Percentiles rank a stretch among this genome's conserved stretches.
These are phyloP conservation scores for Petrocephalus schoutedeni DNA, from an alignment of 2,797 vertebrate species.

Conservation along the genomic window DNA sequence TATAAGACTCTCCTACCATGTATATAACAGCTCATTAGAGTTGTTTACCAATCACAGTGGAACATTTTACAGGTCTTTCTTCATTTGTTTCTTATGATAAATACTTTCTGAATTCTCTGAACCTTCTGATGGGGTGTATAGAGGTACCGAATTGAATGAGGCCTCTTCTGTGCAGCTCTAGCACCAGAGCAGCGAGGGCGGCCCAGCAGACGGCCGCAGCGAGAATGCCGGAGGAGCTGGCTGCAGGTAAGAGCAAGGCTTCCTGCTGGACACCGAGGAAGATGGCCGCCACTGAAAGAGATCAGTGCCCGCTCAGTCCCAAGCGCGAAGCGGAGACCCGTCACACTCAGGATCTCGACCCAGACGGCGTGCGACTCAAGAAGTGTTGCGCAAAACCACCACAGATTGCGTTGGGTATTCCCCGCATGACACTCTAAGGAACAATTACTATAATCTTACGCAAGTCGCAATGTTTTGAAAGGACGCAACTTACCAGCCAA, in stretches of 20 bases:
- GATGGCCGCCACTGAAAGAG: constrained; percentile 64
- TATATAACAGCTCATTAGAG: neutral
- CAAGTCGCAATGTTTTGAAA: neutral
- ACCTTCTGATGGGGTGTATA: neutral
- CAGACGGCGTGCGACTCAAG: neutral
- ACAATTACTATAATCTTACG: neutral
- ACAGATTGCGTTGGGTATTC: neutral
- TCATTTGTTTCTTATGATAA: neutral
- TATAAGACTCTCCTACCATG: neutral
- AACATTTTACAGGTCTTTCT: neutral
- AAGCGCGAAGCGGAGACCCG: neutral
- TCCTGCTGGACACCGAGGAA: constrained; percentile 75
- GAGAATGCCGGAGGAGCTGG: constrained; percentile 65
- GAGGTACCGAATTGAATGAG: constrained; percentile 59
- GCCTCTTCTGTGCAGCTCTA: constrained; percentile 68
- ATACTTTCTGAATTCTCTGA: neutral
- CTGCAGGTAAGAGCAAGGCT: constrained; percentile 64
- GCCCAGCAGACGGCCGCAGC: constrained; percentile 74
- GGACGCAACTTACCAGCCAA: constrained; percentile 18
- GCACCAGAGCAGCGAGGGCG: constrained; percentile 58
- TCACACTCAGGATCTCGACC: neutral
- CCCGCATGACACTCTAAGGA: neutral
- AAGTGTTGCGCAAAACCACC: neutral
- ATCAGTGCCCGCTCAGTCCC: neutral
- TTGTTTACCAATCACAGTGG: neutral